Percentiles rank a stretch among this genome's conserved stretches.
These are phyloP conservation scores for Luehdorfia chinensis DNA, from an alignment of 1,140 invertebrate genomes.

Conservation along the genomic window DNA sequence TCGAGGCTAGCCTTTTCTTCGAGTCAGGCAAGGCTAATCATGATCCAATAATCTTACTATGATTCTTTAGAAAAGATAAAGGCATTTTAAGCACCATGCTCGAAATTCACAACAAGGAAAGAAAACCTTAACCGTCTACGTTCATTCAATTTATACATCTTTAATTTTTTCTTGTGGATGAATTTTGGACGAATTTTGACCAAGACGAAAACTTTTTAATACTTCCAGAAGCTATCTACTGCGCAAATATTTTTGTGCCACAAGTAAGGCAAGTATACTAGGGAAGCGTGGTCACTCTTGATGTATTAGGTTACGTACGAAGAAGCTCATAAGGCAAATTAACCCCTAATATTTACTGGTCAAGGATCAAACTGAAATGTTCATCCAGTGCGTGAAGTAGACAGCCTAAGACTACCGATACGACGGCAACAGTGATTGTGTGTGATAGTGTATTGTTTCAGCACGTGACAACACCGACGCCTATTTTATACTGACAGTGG, in stretches of 20 bases:
- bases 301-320: no score
- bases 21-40: constrained; percentile 6
- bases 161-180: no score
- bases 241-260: no score
- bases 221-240: no score
- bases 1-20: constrained; percentile 19
- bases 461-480: constrained; percentile 55
- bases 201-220: no score
- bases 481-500: constrained; percentile 71
- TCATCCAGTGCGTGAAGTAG: constrained; percentile 40
- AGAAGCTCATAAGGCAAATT: constrained; percentile 27
- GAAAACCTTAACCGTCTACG: no score
- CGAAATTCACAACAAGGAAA: no score
- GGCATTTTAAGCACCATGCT: no score
- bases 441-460: constrained; percentile 71
- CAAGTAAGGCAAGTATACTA: no score
- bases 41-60: neutral
- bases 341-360: constrained; percentile 22
- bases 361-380: constrained; percentile 33
- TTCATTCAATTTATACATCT: no score
- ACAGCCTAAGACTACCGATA: constrained; percentile 58
- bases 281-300: no score
- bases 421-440: constrained; percentile 66
- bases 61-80: neutral
- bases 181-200: no score